Evolutionary conservation across 37 sponge, comb jelly and placozoan genomes (phyloP), one percentile per base, ranked within the genome.

Genomic region (Hormiphora californensis): DNA sequence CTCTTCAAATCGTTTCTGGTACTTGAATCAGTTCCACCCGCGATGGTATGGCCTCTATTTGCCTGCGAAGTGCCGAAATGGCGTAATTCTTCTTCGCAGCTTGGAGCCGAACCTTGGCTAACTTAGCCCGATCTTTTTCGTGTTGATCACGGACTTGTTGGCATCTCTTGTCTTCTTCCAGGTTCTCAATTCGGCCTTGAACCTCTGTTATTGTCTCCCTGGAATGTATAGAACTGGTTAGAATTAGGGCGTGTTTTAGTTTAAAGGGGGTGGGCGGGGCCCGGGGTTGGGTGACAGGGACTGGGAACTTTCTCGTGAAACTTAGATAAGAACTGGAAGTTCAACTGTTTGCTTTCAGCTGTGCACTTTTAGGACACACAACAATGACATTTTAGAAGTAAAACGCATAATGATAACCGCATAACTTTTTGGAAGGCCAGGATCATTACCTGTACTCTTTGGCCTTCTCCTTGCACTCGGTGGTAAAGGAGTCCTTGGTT

Each of bases 31-130:
- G 92, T 63, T 96, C 97, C 41, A 92, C 90, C 12, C 97, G 88
- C 1, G 94, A 90, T 17, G 97, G 97, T 0, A 94, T 90, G 44
- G 94, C 97, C 85, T 96, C 97, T 30, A 96, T 90, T 89, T 94
- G 94, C 28, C 97, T 37, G 85, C 93, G 94, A 0, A 96, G 49
- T 4, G 85, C 85, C 32, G 97, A 90, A 22, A 94, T 96, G 87
- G 93, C 94, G 35, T 95, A 89, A 54, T 92, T 96, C 91, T 92
- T 96, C 44, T 90, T 87, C 31, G 91, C 95, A 86, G 92, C 86
- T 22, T 93, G 89, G 11, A 87, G 55, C 53, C 87, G 88, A 9
- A 95, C 90, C 88, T 93, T 95, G 44, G 90, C 89, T 32, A 95
- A 68, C 41, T 91, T 93, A 85, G 91, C 92, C 43, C 87, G 90